These are phyloP conservation scores for Orycteropus afer DNA, from an alignment of 2,113 vertebrate genomes.

Conservation along the genomic window DNA sequence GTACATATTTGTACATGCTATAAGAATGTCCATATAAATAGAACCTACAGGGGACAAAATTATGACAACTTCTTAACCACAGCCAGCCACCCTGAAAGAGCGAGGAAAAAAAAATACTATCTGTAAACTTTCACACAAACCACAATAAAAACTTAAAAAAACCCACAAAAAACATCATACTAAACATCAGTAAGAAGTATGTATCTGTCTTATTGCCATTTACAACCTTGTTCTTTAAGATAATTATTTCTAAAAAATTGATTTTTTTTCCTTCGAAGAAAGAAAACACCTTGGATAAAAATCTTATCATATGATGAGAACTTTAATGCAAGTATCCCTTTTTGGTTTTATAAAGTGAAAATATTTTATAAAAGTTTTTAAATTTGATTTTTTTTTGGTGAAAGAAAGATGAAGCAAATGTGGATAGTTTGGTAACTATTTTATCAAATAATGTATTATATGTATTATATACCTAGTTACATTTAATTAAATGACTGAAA, in stretches of 20 bases:
- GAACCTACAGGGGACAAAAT: too few species aligned
- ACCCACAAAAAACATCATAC: conserved; percentile 53
- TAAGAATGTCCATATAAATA: too few species aligned
- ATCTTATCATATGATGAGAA: not conserved
- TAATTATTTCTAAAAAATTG: conserved; percentile 16
- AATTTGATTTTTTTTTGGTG: not conserved
- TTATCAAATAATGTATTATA: conserved; percentile 22
- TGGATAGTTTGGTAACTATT: not conserved
- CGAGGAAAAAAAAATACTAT: too few species aligned
- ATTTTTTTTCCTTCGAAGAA: conserved; percentile 10
- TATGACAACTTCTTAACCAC: too few species aligned
- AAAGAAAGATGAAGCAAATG: not conserved
- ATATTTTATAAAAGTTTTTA: not conserved
- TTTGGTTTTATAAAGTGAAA: conserved; percentile 35
- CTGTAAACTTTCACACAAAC: too few species aligned
- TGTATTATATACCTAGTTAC: not conserved
- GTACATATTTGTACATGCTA: too few species aligned
- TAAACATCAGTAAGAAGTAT: conserved; percentile 55
- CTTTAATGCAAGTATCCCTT: not conserved
- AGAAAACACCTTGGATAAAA: conserved; percentile 1
- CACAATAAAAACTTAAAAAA: too few species aligned
- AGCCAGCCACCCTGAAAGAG: too few species aligned
- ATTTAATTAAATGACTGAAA: conserved; percentile 24
- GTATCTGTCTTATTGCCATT: not conserved
- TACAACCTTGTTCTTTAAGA: not conserved